phyloP scores from a whole-genome alignment of 2,888 invertebrate genomes.

The Adelognathus sp. region DNA sequence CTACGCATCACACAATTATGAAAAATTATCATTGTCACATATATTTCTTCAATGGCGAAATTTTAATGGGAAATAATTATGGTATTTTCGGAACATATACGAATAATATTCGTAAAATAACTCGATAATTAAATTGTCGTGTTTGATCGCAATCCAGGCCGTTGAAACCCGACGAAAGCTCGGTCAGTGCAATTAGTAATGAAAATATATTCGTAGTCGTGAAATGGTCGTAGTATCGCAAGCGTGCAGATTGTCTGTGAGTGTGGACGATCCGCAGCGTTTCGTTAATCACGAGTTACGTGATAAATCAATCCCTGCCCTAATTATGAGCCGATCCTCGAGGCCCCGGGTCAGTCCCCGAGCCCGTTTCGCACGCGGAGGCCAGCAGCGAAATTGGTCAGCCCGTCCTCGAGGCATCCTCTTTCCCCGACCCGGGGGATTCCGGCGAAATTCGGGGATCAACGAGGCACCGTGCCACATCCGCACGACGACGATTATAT shows the following conservation, averaged over 20 bases:
- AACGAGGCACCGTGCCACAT: slow-evolving; percentile 39
- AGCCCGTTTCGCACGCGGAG: slow-evolving; percentile 19
- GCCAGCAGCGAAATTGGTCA: neutral
- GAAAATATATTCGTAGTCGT: neutral
- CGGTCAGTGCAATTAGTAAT: neutral
- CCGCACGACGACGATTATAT: slow-evolving; percentile 43
- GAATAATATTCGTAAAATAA: neutral
- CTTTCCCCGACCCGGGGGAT: neutral
- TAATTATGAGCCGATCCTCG: slow-evolving; percentile 69
- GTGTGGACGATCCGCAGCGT: slow-evolving; percentile 12
- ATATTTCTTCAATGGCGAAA: too few species aligned
- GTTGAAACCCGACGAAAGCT: neutral
- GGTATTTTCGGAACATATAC: neutral
- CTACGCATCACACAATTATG: too few species aligned
- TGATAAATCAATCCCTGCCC: slow-evolving; percentile 72
- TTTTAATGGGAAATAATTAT: too few species aligned
- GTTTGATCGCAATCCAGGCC: neutral
- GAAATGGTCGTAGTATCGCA: neutral
- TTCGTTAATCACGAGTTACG: slow-evolving; percentile 72
- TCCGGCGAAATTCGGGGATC: slow-evolving; percentile 30
- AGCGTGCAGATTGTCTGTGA: neutral
- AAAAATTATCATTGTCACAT: neutral
- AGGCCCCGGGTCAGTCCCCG: slow-evolving; percentile 36
- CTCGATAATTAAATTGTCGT: neutral
- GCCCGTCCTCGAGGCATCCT: neutral